These are phyloP conservation scores for Netelia fuscicornis DNA, from an alignment of 2,888 invertebrate genomes.

Conservation along the genomic window DNA sequence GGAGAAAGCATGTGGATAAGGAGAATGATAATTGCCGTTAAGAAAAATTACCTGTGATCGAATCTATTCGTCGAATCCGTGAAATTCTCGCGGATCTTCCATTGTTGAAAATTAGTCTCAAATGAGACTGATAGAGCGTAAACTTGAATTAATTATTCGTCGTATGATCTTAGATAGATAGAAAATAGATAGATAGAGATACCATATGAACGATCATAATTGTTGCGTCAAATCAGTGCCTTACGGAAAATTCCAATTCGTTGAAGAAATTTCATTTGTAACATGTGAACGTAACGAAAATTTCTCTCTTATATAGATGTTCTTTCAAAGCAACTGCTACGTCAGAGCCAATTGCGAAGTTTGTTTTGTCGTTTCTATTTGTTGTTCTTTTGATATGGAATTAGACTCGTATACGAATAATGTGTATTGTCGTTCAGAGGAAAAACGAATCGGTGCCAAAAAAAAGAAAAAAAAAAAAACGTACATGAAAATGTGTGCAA, in stretches of 20 bases:
- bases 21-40: slow-evolving; percentile 63
- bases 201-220: slow-evolving; percentile 35
- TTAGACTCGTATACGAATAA: slow-evolving; percentile 28
- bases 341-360: slow-evolving; percentile 31
- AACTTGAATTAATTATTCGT: slow-evolving; percentile 32
- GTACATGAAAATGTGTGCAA: slow-evolving; percentile 54
- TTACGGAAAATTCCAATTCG: slow-evolving; percentile 69
- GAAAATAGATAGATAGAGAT: slow-evolving; percentile 7
- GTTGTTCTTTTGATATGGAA: slow-evolving; percentile 33
- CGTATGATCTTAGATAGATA: slow-evolving; percentile 23
- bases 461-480: slow-evolving; percentile 75
- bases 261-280: slow-evolving; percentile 41
- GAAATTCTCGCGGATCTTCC: slow-evolving; percentile 32
- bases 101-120: slow-evolving; percentile 23
- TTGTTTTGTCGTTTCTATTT: slow-evolving; percentile 25
- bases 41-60: slow-evolving; percentile 68
- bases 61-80: slow-evolving; percentile 59
- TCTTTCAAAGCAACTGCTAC: background rate
- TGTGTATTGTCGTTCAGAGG: slow-evolving; percentile 30
- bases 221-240: slow-evolving; percentile 78
- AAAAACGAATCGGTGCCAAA: slow-evolving; percentile 77
- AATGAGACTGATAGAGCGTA: slow-evolving; percentile 30
- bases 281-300: slow-evolving; percentile 1
- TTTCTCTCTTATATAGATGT: slow-evolving; percentile 28
- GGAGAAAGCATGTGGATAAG: slow-evolving; percentile 67